phyloP scores from a whole-genome alignment of 2,113 vertebrate species.

The Dendropsophus ebraccatus region DNA sequence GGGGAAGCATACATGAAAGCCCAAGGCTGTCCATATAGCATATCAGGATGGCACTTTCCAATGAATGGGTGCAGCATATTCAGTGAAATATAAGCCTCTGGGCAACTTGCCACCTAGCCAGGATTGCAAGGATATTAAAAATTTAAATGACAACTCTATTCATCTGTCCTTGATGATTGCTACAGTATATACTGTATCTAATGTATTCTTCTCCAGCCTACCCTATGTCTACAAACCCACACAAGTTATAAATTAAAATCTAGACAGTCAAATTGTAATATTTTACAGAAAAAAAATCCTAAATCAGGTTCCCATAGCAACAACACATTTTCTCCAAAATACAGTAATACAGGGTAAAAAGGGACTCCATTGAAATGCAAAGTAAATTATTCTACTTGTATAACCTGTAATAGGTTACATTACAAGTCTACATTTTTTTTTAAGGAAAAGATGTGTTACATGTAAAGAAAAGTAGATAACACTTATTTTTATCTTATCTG shows the following conservation, averaged over 20 bases:
- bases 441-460: neutral
- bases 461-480: neutral
- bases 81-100: neutral
- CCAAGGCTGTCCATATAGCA: neutral
- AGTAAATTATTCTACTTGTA: neutral
- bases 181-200: neutral
- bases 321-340: slow-evolving; percentile 4
- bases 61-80: neutral
- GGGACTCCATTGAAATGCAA: slow-evolving; percentile 15
- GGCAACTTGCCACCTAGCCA: neutral
- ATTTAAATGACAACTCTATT: neutral
- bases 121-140: neutral
- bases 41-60: neutral
- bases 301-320: slow-evolving; percentile 21
- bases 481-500: neutral
- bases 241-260: slow-evolving; percentile 5
- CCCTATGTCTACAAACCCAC: neutral
- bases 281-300: neutral
- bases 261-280: slow-evolving; percentile 3
- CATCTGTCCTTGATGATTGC: neutral
- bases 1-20: neutral
- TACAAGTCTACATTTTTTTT: neutral
- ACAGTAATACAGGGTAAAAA: slow-evolving; percentile 13
- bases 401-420: neutral
- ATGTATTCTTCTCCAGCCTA: neutral